These are phyloP conservation scores for Drosophila paracracens DNA, from an alignment of 2,888 invertebrate species.

Conservation along the genomic window DNA sequence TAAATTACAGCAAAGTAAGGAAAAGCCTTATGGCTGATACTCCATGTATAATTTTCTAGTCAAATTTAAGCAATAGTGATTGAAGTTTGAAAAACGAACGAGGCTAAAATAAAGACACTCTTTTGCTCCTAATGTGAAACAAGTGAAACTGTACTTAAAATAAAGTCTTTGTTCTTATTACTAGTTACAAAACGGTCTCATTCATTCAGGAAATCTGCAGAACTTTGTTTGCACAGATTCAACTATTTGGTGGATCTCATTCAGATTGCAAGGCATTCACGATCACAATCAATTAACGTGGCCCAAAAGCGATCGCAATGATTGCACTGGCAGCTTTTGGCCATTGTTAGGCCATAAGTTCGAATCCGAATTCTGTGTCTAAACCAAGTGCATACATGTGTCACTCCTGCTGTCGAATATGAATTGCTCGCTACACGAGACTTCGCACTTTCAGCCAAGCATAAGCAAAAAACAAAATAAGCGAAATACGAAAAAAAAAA, in stretches of 20 bases:
- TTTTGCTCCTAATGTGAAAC: background rate
- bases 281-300: conserved; percentile 59
- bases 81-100: background rate
- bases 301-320: conserved; percentile 53
- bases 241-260: conserved; percentile 1
- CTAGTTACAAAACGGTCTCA: background rate
- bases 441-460: conserved; percentile 58
- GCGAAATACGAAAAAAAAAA: background rate
- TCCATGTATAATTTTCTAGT: background rate
- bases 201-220: background rate
- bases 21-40: background rate
- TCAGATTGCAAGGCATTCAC: conserved; percentile 10
- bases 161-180: background rate
- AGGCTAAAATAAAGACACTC: background rate
- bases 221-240: background rate
- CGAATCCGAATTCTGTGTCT: conserved; percentile 73
- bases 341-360: conserved; percentile 73
- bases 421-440: conserved; percentile 48
- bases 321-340: conserved; percentile 50
- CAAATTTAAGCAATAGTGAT: background rate
- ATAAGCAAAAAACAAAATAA: conserved; percentile 1
- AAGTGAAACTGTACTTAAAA: background rate
- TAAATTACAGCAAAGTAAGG: background rate
- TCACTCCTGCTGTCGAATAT: conserved; percentile 81
- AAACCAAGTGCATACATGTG: conserved; percentile 85